Percentiles rank a stretch among this genome's conserved stretches.
phyloP scores from a whole-genome alignment of 2,113 vertebrate species.

The Girardinichthys multiradiatus region DNA sequence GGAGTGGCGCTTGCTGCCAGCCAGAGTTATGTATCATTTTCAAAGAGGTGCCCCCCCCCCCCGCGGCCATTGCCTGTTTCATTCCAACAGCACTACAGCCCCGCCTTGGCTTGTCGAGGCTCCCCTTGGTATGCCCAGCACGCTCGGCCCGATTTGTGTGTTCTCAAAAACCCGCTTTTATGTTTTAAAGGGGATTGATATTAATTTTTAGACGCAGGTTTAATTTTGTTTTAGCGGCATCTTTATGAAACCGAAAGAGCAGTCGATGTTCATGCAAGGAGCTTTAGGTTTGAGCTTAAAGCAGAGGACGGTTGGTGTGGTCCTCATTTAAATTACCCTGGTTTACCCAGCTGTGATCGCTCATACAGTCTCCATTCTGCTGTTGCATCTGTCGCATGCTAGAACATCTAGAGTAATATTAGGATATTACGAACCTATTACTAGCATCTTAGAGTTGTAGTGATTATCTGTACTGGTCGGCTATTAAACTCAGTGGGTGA shows the following conservation, averaged over 20 bases:
- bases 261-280: neutral
- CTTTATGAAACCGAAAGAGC: conserved; percentile 3
- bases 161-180: conserved; percentile 50
- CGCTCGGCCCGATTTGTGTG: conserved; percentile 51
- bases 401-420: no score
- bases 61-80: no score
- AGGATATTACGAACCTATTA: no score
- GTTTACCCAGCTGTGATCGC: neutral
- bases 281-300: neutral
- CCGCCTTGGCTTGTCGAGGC: conserved; percentile 62
- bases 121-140: conserved; percentile 74
- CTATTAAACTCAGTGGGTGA: neutral
- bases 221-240: conserved; percentile 13
- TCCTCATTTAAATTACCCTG: neutral
- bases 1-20: conserved; percentile 75
- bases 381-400: no score
- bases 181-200: conserved; percentile 21
- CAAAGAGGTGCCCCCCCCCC: conserved; percentile 73
- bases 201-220: conserved; percentile 33
- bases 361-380: neutral
- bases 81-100: conserved; percentile 48
- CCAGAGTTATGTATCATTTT: conserved; percentile 77
- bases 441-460: no score
- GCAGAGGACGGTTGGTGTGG: neutral
- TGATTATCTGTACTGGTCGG: neutral